phyloP scores from a whole-genome alignment of 2,113 vertebrate species.

The Oncorhynchus gorbuscha region DNA sequence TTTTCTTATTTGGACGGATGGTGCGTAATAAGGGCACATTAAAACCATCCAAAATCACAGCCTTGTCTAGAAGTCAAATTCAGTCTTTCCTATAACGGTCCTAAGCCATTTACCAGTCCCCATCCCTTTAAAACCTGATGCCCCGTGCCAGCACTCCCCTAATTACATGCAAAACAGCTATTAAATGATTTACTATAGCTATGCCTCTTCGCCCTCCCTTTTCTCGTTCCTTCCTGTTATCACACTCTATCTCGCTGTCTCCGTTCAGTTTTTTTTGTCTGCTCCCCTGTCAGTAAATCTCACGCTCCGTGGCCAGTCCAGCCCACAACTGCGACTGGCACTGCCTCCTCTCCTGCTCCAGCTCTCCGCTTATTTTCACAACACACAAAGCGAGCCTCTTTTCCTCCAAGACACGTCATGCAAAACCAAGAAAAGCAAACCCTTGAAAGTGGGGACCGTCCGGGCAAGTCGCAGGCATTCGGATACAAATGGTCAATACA shows the following conservation, averaged over 20 bases:
- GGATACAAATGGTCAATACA: slow-evolving; percentile 46
- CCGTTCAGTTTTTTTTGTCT: slow-evolving; percentile 61
- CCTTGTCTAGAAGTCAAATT: slow-evolving; percentile 38
- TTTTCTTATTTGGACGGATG: slow-evolving; percentile 4
- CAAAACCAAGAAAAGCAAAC: slow-evolving; percentile 70
- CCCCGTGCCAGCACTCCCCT: slow-evolving; percentile 66
- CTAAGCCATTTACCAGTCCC: slow-evolving; percentile 12
- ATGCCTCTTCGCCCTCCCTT: slow-evolving; percentile 52
- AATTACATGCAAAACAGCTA: slow-evolving; percentile 59
- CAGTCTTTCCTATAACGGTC: slow-evolving; percentile 28
- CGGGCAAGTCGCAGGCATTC: slow-evolving; percentile 73
- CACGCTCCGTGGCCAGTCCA: slow-evolving; percentile 62
- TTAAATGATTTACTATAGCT: slow-evolving; percentile 52
- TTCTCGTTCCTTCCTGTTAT: slow-evolving; percentile 34
- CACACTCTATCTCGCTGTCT: slow-evolving; percentile 61
- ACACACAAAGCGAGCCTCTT: slow-evolving; percentile 61
- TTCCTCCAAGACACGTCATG: slow-evolving; percentile 62
- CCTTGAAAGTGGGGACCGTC: slow-evolving; percentile 70
- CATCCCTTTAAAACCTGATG: slow-evolving; percentile 69
- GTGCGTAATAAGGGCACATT: slow-evolving; percentile 31
- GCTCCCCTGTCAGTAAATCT: slow-evolving; percentile 69
- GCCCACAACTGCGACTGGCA: slow-evolving; percentile 59
- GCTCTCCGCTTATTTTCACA: slow-evolving; percentile 56
- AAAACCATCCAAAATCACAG: slow-evolving; percentile 23
- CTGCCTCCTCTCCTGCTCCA: slow-evolving; percentile 48